Evolutionary conservation across 2,113 vertebrate genomes (phyloP).

Genomic region (Arvicanthis niloticus): DNA sequence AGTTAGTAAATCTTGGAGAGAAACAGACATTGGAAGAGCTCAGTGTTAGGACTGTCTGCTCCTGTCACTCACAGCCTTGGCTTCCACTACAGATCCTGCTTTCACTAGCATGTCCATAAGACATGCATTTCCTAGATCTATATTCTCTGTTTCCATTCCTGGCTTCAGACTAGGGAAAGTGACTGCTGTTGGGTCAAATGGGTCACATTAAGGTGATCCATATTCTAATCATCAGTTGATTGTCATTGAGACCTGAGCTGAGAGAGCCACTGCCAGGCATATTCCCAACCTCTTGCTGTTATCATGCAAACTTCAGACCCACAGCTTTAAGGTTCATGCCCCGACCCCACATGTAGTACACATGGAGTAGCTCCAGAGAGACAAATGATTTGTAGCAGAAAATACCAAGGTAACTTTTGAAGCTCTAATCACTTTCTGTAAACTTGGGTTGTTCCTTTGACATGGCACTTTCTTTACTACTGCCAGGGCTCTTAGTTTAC

Average conservation of each 20-base stretch:
- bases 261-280: neutral
- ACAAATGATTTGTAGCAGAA: neutral
- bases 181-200: neutral
- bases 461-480: neutral
- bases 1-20: neutral
- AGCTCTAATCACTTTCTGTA: neutral
- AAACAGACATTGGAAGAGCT: neutral
- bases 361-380: slow-evolving; percentile 15
- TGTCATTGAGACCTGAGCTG: neutral
- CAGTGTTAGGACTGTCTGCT: neutral
- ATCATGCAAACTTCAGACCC: neutral
- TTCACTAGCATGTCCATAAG: neutral
- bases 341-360: neutral
- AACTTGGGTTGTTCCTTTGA: slow-evolving; percentile 33
- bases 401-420: neutral
- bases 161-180: neutral
- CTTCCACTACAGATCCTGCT: neutral
- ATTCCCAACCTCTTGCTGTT: neutral
- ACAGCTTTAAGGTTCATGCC: no score
- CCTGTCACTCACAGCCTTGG: neutral
- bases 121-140: neutral
- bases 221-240: neutral
- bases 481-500: neutral
- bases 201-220: neutral
- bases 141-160: neutral